Evolutionary conservation across 1,140 invertebrate species (phyloP).

Genomic region (Sarcophaga peregrina): DNA sequence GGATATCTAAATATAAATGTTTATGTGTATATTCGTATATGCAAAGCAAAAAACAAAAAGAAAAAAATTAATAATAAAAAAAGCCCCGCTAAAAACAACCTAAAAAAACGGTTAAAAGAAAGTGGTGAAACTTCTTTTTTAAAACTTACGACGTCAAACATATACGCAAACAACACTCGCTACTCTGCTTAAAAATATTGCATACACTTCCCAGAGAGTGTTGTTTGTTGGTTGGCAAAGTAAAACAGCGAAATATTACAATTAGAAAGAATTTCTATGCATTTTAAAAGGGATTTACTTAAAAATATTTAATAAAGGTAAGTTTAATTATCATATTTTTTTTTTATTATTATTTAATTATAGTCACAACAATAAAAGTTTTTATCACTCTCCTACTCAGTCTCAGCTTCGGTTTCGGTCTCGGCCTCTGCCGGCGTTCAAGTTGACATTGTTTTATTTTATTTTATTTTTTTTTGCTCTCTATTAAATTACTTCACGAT

Average conservation of each 20-base stretch:
- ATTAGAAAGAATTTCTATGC: neutral
- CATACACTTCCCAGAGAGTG: too few relatives aligned
- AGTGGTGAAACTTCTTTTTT: conserved; percentile 41
- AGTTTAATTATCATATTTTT: conserved; percentile 11
- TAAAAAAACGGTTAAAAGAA: conserved; percentile 21
- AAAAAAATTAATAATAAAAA: conserved; percentile 16
- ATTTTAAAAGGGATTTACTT: conserved; percentile 26
- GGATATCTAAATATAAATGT: too few relatives aligned
- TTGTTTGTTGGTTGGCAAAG: too few relatives aligned
- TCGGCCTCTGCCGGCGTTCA: neutral
- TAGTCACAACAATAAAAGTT: neutral
- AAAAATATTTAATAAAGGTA: conserved; percentile 3
- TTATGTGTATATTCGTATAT: too few relatives aligned
- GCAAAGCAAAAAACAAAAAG: neutral
- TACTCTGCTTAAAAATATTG: too few relatives aligned
- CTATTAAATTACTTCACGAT: neutral
- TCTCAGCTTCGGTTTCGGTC: neutral
- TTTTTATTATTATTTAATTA: neutral
- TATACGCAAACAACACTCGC: neutral
- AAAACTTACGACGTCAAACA: neutral
- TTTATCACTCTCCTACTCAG: neutral
- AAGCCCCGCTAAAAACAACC: conserved; percentile 31
- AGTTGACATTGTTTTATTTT: conserved; percentile 31
- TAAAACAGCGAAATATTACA: too few relatives aligned
- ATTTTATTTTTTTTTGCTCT: neutral